A percentile compares a stretch with the other conserved stretches of the same genome.
These are phyloP conservation scores for Gortyna flavago DNA, from an alignment of 2,888 invertebrate genomes.

Conservation along the genomic window DNA sequence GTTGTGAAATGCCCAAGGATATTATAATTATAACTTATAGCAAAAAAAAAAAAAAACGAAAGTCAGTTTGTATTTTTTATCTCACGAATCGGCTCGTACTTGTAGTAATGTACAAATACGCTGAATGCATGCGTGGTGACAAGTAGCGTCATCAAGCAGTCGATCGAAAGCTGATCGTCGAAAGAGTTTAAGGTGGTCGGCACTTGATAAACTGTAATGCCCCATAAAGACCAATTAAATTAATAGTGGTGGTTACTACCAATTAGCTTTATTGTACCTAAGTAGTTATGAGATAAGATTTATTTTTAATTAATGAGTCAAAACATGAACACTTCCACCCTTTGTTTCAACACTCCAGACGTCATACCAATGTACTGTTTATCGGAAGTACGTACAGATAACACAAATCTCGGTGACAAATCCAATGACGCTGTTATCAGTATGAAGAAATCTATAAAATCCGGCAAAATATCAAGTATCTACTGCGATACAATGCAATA, in stretches of 20 bases:
- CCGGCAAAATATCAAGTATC: not conserved
- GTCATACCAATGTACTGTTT: slow-evolving; percentile 22
- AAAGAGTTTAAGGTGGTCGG: not conserved
- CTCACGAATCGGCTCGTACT: too few species aligned
- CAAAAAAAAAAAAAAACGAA: not conserved
- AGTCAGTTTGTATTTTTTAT: not conserved
- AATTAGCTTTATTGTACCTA: not conserved
- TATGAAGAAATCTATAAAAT: slow-evolving; percentile 24
- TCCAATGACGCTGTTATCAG: slow-evolving; percentile 32
- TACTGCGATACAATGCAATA: not conserved
- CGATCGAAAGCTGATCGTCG: not conserved
- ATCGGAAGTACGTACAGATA: slow-evolving; percentile 32
- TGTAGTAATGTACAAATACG: too few species aligned
- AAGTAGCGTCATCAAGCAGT: not conserved
- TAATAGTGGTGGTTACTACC: not conserved
- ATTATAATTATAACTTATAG: too few species aligned
- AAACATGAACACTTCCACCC: slow-evolving; percentile 7
- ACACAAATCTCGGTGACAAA: slow-evolving; percentile 40
- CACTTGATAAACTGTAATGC: not conserved
- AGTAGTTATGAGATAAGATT: not conserved
- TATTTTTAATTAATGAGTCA: slow-evolving; percentile 7
- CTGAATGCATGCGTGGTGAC: too few species aligned
- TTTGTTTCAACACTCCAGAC: slow-evolving; percentile 12
- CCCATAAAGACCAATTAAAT: not conserved
- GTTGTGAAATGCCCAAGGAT: too few species aligned